phyloP scores from a whole-genome alignment of 2,888 invertebrate species.

The Esperia sulphurella region DNA sequence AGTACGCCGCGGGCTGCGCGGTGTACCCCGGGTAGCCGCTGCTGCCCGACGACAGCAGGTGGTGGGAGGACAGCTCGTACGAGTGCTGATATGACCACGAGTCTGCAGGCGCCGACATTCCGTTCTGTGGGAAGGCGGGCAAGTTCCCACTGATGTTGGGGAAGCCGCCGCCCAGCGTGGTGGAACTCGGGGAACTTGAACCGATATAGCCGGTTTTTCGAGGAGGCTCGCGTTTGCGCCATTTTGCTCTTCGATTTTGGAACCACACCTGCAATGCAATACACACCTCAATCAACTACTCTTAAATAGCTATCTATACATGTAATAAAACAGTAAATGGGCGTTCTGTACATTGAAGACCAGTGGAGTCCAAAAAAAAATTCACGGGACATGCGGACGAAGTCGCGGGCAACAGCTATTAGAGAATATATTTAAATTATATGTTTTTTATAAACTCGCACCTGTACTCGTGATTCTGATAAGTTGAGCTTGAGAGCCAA shows the following conservation, averaged over 20 bases:
- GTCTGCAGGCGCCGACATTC: constrained; percentile 84
- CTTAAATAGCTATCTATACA: no score
- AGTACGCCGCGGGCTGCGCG: constrained; percentile 77
- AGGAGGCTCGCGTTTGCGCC: constrained; percentile 96
- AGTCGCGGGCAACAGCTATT: no score
- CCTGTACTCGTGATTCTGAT: constrained; percentile 85
- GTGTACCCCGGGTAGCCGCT: constrained; percentile 83
- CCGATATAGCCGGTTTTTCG: constrained; percentile 91
- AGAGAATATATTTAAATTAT: neutral
- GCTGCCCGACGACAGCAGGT: constrained; percentile 85
- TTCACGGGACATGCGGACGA: no score
- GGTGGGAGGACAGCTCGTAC: constrained; percentile 87
- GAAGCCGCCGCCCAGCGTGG: constrained; percentile 82
- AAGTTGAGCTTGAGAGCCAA: constrained; percentile 93
- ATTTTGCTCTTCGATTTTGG: constrained; percentile 94
- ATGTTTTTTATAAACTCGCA: constrained; percentile 20
- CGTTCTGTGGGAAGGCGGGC: constrained; percentile 79
- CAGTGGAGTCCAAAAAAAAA: no score
- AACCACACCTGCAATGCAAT: constrained; percentile 83
- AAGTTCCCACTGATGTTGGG: constrained; percentile 68
- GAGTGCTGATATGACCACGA: constrained; percentile 90
- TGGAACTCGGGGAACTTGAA: constrained; percentile 84
- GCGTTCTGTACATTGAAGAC: no score
- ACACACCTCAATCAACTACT: no score
- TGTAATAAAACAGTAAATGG: no score